Conservation (phyloP, 1,140 invertebrate genomes). For the Plodia interpunctella region DNA sequence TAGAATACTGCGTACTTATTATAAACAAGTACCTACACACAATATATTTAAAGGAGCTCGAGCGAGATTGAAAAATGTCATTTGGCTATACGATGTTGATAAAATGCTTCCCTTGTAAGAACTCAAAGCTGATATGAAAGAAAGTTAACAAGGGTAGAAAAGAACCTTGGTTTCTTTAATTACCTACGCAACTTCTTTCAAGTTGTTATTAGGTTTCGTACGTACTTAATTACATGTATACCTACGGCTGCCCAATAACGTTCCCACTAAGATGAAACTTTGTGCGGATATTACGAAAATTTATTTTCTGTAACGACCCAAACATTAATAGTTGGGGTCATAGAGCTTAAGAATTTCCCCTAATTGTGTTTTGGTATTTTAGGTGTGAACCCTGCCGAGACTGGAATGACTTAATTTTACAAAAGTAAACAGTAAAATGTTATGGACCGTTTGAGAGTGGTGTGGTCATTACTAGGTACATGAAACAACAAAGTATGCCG, state of each 20-base stretch:
- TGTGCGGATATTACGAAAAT: slow-evolving; percentile 1
- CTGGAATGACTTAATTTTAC: slow-evolving; percentile 50
- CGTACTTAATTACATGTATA: not conserved
- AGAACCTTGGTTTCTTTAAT: slow-evolving; percentile 8
- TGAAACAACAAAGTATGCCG: too few species aligned
- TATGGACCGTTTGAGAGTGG: slow-evolving; percentile 38
- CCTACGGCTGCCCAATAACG: not conserved
- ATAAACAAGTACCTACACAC: slow-evolving; percentile 64
- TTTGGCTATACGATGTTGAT: slow-evolving; percentile 13
- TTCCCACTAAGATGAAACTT: not conserved
- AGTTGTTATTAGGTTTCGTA: slow-evolving; percentile 11
- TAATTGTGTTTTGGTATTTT: slow-evolving; percentile 8
- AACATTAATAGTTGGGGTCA: not conserved
- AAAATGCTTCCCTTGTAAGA: not conserved
- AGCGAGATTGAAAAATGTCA: slow-evolving; percentile 36
- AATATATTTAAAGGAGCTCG: slow-evolving; percentile 48
- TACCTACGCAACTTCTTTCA: slow-evolving; percentile 7
- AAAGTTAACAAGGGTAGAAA: slow-evolving; percentile 14
- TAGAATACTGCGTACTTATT: slow-evolving; percentile 70
- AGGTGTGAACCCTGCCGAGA: slow-evolving; percentile 17
- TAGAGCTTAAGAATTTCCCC: not conserved
- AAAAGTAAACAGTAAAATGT: slow-evolving; percentile 62
- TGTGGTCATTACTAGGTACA: slow-evolving; percentile 40
- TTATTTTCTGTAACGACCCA: slow-evolving; percentile 1
- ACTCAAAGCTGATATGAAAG: slow-evolving; percentile 15